Evolutionary conservation across 2,797 vertebrate species (phyloP).

Genomic region (Enteromius fasciolatus): DNA sequence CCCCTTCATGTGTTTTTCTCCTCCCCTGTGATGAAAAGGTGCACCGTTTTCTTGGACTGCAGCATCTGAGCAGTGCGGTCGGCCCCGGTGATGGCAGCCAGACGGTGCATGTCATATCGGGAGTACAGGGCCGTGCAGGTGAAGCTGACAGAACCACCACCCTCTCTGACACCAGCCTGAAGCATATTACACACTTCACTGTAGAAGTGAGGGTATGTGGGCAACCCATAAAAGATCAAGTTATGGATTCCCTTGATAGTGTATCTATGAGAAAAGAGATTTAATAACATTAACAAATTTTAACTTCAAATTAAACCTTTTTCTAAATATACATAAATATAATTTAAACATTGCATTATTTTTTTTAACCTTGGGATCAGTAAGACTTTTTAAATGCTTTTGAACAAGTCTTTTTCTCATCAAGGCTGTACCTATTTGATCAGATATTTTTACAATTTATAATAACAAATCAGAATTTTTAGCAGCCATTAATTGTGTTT

Average conservation of each 20-base stretch:
- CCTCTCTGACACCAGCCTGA: conserved; percentile 72
- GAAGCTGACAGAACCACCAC: conserved; percentile 82
- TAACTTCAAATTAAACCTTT: neutral
- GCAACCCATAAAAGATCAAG: conserved; percentile 93
- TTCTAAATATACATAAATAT: neutral
- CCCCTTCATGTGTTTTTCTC: conserved; percentile 62
- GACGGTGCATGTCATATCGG: conserved; percentile 87
- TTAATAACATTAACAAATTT: neutral
- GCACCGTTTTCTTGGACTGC: conserved; percentile 87
- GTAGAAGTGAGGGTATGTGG: conserved; percentile 94
- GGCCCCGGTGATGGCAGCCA: conserved; percentile 86
- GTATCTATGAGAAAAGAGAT: conserved; percentile 76
- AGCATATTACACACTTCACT: conserved; percentile 97
- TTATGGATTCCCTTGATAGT: conserved; percentile 90
- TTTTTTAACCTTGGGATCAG: no score
- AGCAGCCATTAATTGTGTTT: neutral
- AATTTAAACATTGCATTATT: no score
- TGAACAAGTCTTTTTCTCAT: neutral
- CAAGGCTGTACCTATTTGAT: neutral
- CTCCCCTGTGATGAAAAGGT: conserved; percentile 93
- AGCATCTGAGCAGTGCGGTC: conserved; percentile 91
- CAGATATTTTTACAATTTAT: neutral
- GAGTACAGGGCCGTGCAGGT: conserved; percentile 93
- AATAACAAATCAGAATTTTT: neutral
- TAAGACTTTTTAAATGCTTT: neutral